A percentile compares a stretch with the other conserved stretches of the same genome.
phyloP scores from a whole-genome alignment of 2,113 vertebrate genomes.

The Podarcis cretensis region DNA sequence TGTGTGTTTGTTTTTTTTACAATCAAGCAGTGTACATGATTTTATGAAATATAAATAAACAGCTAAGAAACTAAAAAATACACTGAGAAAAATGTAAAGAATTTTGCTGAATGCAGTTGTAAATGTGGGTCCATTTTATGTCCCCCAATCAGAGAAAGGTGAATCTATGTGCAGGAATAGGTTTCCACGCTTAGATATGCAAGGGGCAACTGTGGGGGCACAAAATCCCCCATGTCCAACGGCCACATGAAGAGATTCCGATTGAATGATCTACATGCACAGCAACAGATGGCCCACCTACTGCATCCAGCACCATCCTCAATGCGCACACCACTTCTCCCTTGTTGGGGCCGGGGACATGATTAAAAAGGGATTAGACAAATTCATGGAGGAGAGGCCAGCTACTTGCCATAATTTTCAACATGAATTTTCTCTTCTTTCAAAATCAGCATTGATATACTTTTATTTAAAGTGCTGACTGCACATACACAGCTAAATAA shows the following conservation, averaged over 20 bases:
- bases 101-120: background rate
- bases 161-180: background rate
- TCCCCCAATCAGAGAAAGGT: background rate
- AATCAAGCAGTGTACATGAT: too few species aligned
- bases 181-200: background rate
- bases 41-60: too few species aligned
- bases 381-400: background rate
- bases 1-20: too few species aligned
- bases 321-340: background rate
- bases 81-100: background rate
- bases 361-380: background rate
- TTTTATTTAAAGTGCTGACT: background rate
- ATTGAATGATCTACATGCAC: background rate
- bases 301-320: background rate
- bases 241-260: background rate
- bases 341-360: background rate
- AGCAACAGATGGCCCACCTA: background rate
- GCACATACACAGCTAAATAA: too few species aligned
- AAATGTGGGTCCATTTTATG: background rate
- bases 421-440: too few species aligned
- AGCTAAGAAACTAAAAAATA: constrained; percentile 11
- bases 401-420: background rate
- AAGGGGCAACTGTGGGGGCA: background rate
- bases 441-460: too few species aligned
- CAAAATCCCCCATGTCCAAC: background rate